These are phyloP conservation scores for Typhlichthys eigenmanni DNA, from an alignment of 2,797 vertebrate species.

Conservation along the genomic window DNA sequence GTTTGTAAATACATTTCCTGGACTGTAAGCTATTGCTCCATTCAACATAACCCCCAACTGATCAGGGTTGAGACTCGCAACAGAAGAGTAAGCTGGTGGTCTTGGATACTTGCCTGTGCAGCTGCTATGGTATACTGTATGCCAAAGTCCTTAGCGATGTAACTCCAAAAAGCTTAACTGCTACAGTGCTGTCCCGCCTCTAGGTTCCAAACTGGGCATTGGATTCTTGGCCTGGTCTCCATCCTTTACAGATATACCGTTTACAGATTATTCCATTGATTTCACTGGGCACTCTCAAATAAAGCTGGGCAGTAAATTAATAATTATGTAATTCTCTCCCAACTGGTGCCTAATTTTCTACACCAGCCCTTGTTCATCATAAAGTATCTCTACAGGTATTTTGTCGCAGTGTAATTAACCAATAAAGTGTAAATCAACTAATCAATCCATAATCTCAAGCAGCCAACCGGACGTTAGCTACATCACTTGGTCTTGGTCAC, in stretches of 20 bases:
- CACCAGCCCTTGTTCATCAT: constrained; percentile 17
- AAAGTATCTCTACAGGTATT: constrained; percentile 14
- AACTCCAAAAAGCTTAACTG: constrained; percentile 40
- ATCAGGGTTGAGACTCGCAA: constrained; percentile 20
- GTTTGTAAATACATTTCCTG: not conserved
- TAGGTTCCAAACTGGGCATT: constrained; percentile 14
- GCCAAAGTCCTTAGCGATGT: constrained; percentile 25
- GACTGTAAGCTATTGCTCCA: constrained; percentile 1
- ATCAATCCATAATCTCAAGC: constrained; percentile 15
- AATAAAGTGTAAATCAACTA: constrained; percentile 38
- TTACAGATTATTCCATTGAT: constrained; percentile 15
- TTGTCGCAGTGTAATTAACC: constrained; percentile 33
- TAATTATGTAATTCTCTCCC: constrained; percentile 25
- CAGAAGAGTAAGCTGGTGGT: constrained; percentile 28
- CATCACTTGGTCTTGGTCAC: constrained; percentile 83
- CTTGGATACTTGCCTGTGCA: constrained; percentile 29
- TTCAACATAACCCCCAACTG: constrained; percentile 10
- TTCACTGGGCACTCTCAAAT: constrained; percentile 35
- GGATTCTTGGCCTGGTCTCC: constrained; percentile 22
- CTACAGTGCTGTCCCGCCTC: constrained; percentile 24
- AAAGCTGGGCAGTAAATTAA: constrained; percentile 46
- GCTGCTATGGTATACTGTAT: constrained; percentile 42
- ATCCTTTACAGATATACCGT: not conserved
- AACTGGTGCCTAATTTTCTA: constrained; percentile 19
- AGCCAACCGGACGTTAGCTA: constrained; percentile 1